Percentiles rank a stretch among this genome's conserved stretches.
phyloP scores from a whole-genome alignment of 2,113 vertebrate genomes.

The Rhea americana region DNA sequence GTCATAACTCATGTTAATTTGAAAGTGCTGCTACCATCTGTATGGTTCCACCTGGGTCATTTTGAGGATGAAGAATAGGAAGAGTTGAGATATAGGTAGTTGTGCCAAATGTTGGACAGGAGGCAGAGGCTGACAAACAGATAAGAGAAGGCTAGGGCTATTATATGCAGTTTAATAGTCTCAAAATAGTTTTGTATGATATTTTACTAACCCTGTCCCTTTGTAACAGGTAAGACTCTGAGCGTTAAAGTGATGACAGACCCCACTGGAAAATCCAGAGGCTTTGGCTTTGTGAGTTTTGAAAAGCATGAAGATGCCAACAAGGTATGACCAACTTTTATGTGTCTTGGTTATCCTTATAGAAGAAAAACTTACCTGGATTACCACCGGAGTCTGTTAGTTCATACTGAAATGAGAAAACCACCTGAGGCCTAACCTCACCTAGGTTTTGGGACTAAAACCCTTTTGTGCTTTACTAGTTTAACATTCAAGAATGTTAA shows the following conservation, averaged over 20 bases:
- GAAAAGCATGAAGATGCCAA: conserved; percentile 98
- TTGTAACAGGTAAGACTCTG: conserved; percentile 91
- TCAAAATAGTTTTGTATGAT: neutral
- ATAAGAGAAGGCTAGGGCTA: neutral
- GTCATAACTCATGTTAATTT: neutral
- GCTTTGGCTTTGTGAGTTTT: conserved; percentile 98
- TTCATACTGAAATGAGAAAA: neutral
- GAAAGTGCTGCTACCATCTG: neutral
- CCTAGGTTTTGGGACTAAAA: neutral
- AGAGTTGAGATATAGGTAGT: neutral
- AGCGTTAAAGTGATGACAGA: conserved; percentile 99
- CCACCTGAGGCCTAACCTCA: neutral
- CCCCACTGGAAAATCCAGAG: conserved; percentile 93
- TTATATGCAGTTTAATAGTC: neutral
- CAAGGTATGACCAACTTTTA: conserved; percentile 81
- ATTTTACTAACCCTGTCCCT: conserved; percentile 60
- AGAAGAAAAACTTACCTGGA: neutral
- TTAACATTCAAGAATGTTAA: neutral
- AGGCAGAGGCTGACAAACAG: neutral
- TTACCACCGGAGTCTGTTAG: neutral
- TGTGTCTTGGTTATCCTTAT: neutral
- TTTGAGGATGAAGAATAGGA: neutral
- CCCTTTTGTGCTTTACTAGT: neutral
- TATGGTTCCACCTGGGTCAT: neutral
- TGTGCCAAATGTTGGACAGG: neutral